Evolutionary conservation across 2,888 invertebrate species (phyloP).

Genomic region (Bombyx huttoni): DNA sequence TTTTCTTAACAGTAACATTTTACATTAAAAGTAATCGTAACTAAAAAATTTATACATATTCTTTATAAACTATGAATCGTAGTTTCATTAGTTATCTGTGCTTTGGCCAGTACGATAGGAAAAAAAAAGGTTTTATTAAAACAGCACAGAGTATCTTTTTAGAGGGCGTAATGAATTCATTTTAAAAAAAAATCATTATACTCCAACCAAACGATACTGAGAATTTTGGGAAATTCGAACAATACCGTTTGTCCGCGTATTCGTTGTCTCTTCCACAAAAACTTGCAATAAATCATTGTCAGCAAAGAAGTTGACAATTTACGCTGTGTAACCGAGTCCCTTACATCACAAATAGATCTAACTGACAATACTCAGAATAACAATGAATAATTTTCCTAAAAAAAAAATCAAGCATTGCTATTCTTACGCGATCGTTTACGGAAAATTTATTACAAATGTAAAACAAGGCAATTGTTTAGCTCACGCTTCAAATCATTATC

Average conservation of each 20-base stretch:
- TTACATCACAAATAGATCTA: constrained; percentile 29
- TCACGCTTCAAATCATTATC: constrained; percentile 21
- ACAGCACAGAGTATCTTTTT: neutral
- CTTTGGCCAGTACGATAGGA: constrained; percentile 57
- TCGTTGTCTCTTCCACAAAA: constrained; percentile 15
- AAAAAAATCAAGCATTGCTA: constrained; percentile 31
- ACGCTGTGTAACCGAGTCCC: constrained; percentile 17
- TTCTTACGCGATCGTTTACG: constrained; percentile 27
- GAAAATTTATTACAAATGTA: constrained; percentile 24
- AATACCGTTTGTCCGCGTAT: constrained; percentile 18
- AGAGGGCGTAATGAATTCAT: neutral
- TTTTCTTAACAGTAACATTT: constrained; percentile 47
- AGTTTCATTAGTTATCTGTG: constrained; percentile 54
- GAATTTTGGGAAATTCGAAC: constrained; percentile 9
- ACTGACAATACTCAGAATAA: constrained; percentile 29
- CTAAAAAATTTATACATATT: constrained; percentile 40
- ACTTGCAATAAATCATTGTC: constrained; percentile 53
- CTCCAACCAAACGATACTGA: neutral
- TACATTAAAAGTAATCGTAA: constrained; percentile 18
- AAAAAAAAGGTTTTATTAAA: neutral
- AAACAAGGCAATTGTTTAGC: constrained; percentile 30
- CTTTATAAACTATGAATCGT: constrained; percentile 49
- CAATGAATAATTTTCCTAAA: constrained; percentile 27
- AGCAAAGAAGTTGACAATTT: constrained; percentile 45
- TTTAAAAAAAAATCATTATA: constrained; percentile 1